Conservation (phyloP, 2,888 invertebrate species). For the Xanthia icteritia region DNA sequence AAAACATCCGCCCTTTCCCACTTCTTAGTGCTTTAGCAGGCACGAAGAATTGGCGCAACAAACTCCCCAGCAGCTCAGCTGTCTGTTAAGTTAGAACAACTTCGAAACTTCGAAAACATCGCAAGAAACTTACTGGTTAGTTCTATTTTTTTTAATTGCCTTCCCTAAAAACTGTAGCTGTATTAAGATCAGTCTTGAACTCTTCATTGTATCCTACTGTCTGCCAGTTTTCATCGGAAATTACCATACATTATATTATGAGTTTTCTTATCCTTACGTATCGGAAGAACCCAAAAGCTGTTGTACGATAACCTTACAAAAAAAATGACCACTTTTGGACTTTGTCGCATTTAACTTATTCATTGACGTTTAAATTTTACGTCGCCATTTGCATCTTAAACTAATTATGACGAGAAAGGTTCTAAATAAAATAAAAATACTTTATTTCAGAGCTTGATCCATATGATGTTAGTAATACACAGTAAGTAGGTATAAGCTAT, state of each 20-base stretch:
- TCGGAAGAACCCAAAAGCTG: background rate
- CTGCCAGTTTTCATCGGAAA: background rate
- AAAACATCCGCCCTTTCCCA: no score
- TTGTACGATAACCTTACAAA: background rate
- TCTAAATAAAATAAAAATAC: no score
- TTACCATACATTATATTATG: background rate
- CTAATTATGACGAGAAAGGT: background rate
- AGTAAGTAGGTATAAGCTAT: no score
- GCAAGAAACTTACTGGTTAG: background rate
- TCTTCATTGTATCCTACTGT: background rate
- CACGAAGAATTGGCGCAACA: no score
- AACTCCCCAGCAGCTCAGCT: no score
- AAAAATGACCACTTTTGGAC: background rate
- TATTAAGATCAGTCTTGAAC: background rate
- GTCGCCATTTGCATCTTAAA: background rate
- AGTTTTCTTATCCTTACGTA: no score
- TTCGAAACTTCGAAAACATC: no score
- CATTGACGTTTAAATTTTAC: background rate
- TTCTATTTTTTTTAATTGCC: background rate
- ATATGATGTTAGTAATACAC: no score
- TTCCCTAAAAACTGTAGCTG: background rate
- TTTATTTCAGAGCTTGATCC: no score
- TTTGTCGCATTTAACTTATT: background rate
- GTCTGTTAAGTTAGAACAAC: no score
- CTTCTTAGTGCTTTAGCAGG: no score